phyloP scores from a whole-genome alignment of 2,797 vertebrate species.

The Hyperoplus lanceolatus region DNA sequence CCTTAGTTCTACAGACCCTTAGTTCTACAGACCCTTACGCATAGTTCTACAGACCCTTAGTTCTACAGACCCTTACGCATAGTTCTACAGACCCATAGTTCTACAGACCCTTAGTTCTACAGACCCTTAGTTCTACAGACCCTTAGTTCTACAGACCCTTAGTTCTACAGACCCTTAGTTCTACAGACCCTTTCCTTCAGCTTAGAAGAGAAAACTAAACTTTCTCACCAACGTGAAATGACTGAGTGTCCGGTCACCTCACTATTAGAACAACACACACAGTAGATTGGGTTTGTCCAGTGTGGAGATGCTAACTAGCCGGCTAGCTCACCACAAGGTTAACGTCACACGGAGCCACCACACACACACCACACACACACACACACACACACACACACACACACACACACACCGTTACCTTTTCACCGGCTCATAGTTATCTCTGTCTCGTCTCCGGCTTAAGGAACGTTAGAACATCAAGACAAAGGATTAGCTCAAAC shows the following conservation, averaged over 20 bases:
- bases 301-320: slow-evolving; percentile 13
- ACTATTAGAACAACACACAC: too few species aligned
- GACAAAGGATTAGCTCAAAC: slow-evolving; percentile 18
- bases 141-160: too few species aligned
- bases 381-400: not conserved
- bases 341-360: slow-evolving; percentile 17
- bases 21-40: too few species aligned
- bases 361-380: too few species aligned
- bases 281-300: not conserved
- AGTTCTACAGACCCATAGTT: too few species aligned
- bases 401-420: slow-evolving; percentile 73
- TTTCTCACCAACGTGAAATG: not conserved
- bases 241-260: too few species aligned
- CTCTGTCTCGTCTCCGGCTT: slow-evolving; percentile 81
- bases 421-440: slow-evolving; percentile 84
- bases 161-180: too few species aligned
- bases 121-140: too few species aligned
- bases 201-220: not conserved
- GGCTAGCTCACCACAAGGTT: slow-evolving; percentile 57
- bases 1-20: too few species aligned
- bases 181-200: not conserved
- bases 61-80: too few species aligned
- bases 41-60: too few species aligned
- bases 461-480: slow-evolving; percentile 44
- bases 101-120: too few species aligned